Evolutionary conservation across 2,113 vertebrate species (phyloP).

Genomic region (Saimiri boliviensis): DNA sequence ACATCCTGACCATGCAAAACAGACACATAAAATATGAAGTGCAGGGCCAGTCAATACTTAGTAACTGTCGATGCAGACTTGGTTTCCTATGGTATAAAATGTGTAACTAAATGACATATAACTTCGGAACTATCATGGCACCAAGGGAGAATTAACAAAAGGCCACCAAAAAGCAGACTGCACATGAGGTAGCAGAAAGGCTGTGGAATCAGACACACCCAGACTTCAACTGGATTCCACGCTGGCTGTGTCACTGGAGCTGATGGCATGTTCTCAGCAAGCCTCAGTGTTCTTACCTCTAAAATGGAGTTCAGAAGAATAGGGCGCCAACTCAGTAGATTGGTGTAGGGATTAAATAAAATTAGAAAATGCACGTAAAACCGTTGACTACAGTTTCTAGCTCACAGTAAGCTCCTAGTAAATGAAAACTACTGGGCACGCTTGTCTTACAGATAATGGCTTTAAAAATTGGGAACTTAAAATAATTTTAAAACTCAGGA

Average conservation of each 20-base stretch:
- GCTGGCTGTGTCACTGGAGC: not conserved
- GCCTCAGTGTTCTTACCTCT: not conserved
- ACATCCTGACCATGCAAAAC: constrained; percentile 4
- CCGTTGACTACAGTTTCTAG: not conserved
- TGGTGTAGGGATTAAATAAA: not conserved
- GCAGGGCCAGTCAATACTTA: not conserved
- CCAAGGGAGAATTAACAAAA: not conserved
- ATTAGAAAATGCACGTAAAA: not conserved
- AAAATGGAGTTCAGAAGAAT: not conserved
- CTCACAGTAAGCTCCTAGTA: not conserved
- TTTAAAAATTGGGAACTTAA: constrained; percentile 10
- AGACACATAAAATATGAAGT: not conserved
- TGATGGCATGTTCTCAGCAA: not conserved
- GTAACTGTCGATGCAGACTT: not conserved
- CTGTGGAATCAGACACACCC: not conserved
- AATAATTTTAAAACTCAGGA: not conserved
- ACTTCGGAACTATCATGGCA: not conserved
- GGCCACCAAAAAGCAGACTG: not conserved
- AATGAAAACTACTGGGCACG: not conserved
- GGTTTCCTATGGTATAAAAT: constrained; percentile 4
- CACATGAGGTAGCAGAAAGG: not conserved
- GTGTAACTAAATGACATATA: not conserved
- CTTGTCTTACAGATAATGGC: not conserved
- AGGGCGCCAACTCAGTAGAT: not conserved
- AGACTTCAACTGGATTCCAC: not conserved